Evolutionary conservation across 2,888 invertebrate species (phyloP).

Genomic region (Oscheius onirici): DNA sequence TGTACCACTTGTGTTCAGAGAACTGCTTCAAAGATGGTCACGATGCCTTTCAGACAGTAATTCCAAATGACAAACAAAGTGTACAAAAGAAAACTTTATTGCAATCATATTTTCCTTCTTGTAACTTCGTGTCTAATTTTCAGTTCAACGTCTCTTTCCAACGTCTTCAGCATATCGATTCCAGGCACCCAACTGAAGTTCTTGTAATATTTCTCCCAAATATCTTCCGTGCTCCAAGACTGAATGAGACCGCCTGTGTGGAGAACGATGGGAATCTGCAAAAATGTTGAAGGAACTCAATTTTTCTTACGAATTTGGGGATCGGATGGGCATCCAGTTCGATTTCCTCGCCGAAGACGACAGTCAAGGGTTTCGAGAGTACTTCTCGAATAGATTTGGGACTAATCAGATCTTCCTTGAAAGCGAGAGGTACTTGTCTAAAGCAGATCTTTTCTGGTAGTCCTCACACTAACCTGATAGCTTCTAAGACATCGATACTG

Average conservation of each 20-base stretch:
- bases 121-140: conserved; percentile 17
- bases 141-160: conserved; percentile 27
- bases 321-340: conserved; percentile 53
- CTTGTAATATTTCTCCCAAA: conserved; percentile 21
- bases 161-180: conserved; percentile 19
- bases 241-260: conserved; percentile 30
- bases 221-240: conserved; percentile 13
- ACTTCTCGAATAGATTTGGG: conserved; percentile 29
- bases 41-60: conserved; percentile 21
- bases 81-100: conserved; percentile 9
- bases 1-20: conserved; percentile 27
- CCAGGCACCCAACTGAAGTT: conserved; percentile 31
- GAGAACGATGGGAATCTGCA: conserved; percentile 40
- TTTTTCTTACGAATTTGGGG: conserved; percentile 39
- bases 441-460: background rate
- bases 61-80: background rate
- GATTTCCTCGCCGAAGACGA: conserved; percentile 48
- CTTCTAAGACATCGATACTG: background rate
- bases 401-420: conserved; percentile 21
- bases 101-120: background rate
- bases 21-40: conserved; percentile 47
- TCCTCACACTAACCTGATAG: background rate
- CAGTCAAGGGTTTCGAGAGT: conserved; percentile 36
- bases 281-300: background rate
- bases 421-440: conserved; percentile 29